Conservation (phyloP, 2,113 vertebrate genomes). For the Neotoma lepida region DNA sequence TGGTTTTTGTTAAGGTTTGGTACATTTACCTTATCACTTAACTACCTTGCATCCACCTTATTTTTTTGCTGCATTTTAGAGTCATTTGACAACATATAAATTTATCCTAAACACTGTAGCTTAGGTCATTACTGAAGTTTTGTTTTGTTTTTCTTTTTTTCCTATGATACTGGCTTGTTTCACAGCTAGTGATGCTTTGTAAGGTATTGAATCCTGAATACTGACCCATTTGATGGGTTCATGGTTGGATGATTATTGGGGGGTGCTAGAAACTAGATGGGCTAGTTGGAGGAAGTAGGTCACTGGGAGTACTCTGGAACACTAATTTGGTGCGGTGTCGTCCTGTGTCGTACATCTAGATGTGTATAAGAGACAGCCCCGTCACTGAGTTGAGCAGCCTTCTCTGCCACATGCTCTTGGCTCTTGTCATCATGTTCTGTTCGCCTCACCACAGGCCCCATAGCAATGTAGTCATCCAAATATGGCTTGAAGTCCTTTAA, state of each 20-base stretch:
- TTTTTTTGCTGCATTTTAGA: neutral
- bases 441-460: neutral
- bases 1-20: neutral
- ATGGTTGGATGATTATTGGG: no score
- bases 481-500: neutral
- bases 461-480: no score
- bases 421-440: neutral
- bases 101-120: neutral
- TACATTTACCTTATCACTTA: neutral
- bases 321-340: no score
- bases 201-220: neutral
- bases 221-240: neutral
- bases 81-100: neutral
- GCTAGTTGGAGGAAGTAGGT: neutral
- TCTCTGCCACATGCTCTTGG: neutral
- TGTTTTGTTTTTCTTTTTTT: neutral
- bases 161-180: neutral
- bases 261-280: neutral
- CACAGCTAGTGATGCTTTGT: neutral
- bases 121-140: neutral
- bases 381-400: neutral
- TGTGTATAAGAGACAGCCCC: no score
- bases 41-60: neutral
- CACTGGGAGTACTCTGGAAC: neutral
- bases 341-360: no score